Base-by-base conservation (phyloP, 2,797 vertebrate genomes). In the Borostomias antarcticus region DNA sequence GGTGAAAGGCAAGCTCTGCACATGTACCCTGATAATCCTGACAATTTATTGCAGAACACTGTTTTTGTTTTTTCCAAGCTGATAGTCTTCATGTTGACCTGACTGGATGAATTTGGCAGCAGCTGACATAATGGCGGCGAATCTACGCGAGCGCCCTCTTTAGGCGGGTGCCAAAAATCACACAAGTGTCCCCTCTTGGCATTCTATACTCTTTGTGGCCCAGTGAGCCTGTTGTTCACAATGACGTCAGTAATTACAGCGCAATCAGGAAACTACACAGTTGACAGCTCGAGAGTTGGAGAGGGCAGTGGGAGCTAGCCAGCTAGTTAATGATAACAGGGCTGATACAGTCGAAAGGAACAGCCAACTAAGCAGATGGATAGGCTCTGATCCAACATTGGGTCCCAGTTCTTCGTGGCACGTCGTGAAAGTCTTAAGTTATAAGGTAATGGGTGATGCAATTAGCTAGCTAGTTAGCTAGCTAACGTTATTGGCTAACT, bases 371-470 rank as follows among this genome's bases (percentile, higher is more conserved):
- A 23, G 11, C 21, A 26, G 15, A 56, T 59, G 58, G 35, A 40
- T 35, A 59, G 23, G 35, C 58, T 59, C 13, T 59, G 58, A 59
- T 59, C 23, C 13, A 28, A 8, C 35, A 15, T 32, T 29, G 33
- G n/a, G 10, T 33, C 35, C 5, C 9, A 40, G 35, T 40, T 58
- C 56, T 58, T 58, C 23, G 57, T 58, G 58, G 35, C 35, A 40
- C 15, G 25, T 59, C 35, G 13, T 5, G 15, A 58, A n/a, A 25
- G 26, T 58, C n/a, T 5, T 35, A 58, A 6, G 23, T n/a, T 17
- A 53, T 29, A 53, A 33, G 56, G 56, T 58, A 32, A 33, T 35
- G 19, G 6, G 19, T 58, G 5, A 59, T 8, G 10, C 23, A 15
- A 25, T 6, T 59, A 43, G 28, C 3, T 33, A 4, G 29, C 29